A percentile compares a stretch with the other conserved stretches of the same genome.
Evolutionary conservation across 2,888 invertebrate species (phyloP).

Genomic region (Cephonodes hylas): DNA sequence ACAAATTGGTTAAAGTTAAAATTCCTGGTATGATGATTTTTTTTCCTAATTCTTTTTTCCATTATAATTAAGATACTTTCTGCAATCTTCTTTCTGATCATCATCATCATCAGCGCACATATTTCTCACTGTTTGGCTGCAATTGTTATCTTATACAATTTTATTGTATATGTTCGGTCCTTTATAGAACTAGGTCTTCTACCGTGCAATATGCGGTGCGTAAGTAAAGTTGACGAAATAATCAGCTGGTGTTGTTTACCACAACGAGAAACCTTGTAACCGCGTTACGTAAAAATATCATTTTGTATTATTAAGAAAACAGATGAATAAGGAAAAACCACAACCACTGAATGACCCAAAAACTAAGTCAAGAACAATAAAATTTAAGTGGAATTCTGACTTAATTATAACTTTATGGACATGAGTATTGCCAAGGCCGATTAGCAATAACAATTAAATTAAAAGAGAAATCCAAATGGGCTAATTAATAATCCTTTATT

Average conservation of each 20-base stretch:
- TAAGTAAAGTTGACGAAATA: not conserved
- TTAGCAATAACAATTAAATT: not conserved
- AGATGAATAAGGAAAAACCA: conserved; percentile 32
- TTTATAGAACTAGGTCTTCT: not conserved
- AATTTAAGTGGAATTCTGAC: not conserved
- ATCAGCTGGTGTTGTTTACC: conserved; percentile 8
- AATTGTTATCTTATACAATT: no score
- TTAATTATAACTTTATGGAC: not conserved
- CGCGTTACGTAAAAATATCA: not conserved
- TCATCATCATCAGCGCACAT: no score
- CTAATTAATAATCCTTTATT: not conserved
- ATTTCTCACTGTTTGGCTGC: no score
- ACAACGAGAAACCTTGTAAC: not conserved
- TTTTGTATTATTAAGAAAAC: not conserved
- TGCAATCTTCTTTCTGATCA: no score
- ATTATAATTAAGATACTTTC: no score
- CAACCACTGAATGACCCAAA: conserved; percentile 29
- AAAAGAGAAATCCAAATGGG: not conserved
- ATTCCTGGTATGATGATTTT: no score
- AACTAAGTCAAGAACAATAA: conserved; percentile 32
- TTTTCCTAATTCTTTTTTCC: no score
- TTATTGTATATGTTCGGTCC: no score
- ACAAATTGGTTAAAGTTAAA: no score
- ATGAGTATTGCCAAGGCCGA: not conserved
- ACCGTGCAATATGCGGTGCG: not conserved